Evolutionary conservation across 2,113 vertebrate genomes (phyloP).

Genomic region (Triplophysa tibetana): DNA sequence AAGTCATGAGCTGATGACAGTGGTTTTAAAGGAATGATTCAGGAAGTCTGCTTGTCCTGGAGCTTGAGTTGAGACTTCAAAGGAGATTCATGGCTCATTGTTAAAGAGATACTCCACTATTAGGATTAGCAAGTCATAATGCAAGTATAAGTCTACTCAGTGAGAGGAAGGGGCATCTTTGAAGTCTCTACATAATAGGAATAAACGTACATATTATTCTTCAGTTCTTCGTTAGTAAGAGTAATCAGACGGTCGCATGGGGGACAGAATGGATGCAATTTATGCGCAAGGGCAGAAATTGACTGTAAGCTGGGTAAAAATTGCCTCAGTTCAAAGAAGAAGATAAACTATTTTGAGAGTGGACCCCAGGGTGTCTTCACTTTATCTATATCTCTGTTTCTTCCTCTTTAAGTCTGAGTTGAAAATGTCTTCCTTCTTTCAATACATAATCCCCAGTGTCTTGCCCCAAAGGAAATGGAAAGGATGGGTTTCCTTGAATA

Average conservation of each 20-base stretch:
- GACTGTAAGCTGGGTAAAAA: constrained; percentile 22
- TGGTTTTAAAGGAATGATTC: constrained; percentile 9
- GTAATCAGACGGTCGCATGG: constrained; percentile 31
- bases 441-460: constrained; percentile 27
- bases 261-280: constrained; percentile 28
- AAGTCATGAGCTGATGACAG: background rate
- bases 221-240: constrained; percentile 19
- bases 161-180: constrained; percentile 25
- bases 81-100: constrained; percentile 29
- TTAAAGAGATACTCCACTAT: constrained; percentile 44
- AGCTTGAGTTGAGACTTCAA: constrained; percentile 43
- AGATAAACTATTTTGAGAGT: constrained; percentile 21
- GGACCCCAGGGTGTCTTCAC: constrained; percentile 19
- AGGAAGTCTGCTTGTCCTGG: constrained; percentile 19
- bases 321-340: constrained; percentile 32
- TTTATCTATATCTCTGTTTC: constrained; percentile 13
- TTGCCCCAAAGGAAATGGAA: constrained; percentile 21
- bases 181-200: constrained; percentile 47
- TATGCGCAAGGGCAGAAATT: constrained; percentile 42
- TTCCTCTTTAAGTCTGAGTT: constrained; percentile 12
- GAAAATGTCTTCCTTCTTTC: background rate
- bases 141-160: constrained; percentile 31
- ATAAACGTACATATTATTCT: constrained; percentile 36
- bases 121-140: constrained; percentile 45
- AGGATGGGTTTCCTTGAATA: constrained; percentile 11